These are phyloP conservation scores for Aplochiton taeniatus DNA, from an alignment of 2,797 vertebrate genomes.

Conservation along the genomic window DNA sequence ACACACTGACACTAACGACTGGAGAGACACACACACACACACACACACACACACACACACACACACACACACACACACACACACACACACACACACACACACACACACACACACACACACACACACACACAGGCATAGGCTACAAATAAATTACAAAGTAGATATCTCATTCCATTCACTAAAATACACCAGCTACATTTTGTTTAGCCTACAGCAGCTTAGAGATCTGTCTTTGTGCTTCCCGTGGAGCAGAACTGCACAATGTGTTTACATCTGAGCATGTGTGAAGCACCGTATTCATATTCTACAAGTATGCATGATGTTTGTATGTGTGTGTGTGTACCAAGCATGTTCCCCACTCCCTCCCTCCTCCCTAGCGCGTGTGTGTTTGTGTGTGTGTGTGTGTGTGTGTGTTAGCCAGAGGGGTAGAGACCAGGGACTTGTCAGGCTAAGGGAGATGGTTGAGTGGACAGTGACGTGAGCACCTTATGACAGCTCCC, in stretches of 20 bases:
- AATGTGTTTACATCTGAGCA: no score
- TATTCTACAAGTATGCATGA: background rate
- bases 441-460: conserved; percentile 72
- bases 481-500: conserved; percentile 68
- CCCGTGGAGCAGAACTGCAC: no score
- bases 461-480: conserved; percentile 69
- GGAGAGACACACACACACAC: conserved; percentile 51
- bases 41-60: conserved; percentile 15
- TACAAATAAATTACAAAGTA: no score
- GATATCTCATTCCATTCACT: no score
- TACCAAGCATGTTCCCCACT: background rate
- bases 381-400: conserved; percentile 5
- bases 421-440: conserved; percentile 62
- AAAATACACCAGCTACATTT: no score
- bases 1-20: conserved; percentile 70
- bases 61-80: conserved; percentile 15
- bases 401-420: conserved; percentile 45
- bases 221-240: no score
- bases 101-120: conserved; percentile 11
- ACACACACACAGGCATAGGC: no score
- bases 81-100: conserved; percentile 10
- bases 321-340: conserved; percentile 8
- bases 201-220: no score
- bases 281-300: no score
- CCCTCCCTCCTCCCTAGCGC: background rate